A percentile compares a stretch with the other conserved stretches of the same genome.
Conservation (phyloP, 2,797 vertebrate genomes). For the Myotis vivesi region DNA sequence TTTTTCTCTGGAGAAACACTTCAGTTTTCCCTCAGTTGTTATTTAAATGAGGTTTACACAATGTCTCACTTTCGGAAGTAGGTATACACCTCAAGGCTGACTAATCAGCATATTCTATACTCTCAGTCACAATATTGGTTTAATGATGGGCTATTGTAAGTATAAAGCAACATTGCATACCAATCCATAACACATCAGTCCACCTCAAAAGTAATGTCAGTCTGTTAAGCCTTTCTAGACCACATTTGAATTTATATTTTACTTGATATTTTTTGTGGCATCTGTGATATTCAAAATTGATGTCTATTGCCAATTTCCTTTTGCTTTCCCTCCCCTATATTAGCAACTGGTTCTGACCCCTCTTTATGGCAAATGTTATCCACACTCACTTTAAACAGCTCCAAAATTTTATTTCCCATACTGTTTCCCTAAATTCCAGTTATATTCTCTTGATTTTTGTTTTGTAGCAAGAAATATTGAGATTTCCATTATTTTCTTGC, state of each 20-base stretch:
- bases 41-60: background rate
- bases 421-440: background rate
- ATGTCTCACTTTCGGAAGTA: background rate
- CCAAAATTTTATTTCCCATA: background rate
- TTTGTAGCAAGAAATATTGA: conserved; percentile 7
- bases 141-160: background rate
- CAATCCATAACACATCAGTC: background rate
- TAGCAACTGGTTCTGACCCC: background rate
- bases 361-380: background rate
- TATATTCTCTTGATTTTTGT: background rate
- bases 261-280: background rate
- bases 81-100: background rate
- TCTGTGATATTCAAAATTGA: background rate
- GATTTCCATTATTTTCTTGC: background rate
- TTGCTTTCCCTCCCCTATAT: background rate
- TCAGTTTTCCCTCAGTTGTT: background rate
- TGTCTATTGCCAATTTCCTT: background rate
- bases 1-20: background rate
- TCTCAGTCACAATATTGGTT: background rate
- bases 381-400: background rate
- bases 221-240: background rate
- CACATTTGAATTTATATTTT: background rate
- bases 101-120: background rate
- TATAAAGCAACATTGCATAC: background rate
- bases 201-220: background rate